A percentile compares a stretch with the other conserved stretches of the same genome.
Conservation (phyloP, 2,888 invertebrate species). For the Nomada fabriciana region DNA sequence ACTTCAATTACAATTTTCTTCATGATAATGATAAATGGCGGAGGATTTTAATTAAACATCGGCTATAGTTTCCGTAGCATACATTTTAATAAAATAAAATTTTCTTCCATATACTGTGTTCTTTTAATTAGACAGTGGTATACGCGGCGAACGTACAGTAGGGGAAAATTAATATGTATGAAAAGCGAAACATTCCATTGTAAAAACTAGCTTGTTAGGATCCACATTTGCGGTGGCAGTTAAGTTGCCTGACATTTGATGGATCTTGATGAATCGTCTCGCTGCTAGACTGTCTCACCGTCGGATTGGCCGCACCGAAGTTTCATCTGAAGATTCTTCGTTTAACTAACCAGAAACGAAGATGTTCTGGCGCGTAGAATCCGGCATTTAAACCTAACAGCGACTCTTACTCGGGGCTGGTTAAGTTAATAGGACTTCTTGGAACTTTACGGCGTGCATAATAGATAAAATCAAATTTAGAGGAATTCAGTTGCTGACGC, state of each 20-base stretch:
- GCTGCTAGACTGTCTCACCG: constrained; percentile 27
- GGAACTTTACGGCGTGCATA: constrained; percentile 35
- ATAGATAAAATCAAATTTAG: constrained; percentile 43
- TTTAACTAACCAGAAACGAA: constrained; percentile 2
- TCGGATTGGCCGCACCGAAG: not conserved
- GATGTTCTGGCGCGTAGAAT: constrained; percentile 23
- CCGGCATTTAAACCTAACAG: constrained; percentile 37
- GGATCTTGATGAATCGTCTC: constrained; percentile 54
- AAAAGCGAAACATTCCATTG: constrained; percentile 8
- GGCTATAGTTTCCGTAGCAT: too few species aligned
- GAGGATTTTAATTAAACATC: too few species aligned
- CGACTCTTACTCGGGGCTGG: constrained; percentile 19
- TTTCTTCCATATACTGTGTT: too few species aligned
- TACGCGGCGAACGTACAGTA: too few species aligned
- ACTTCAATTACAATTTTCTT: too few species aligned
- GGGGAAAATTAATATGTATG: constrained; percentile 11
- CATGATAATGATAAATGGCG: too few species aligned
- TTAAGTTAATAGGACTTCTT: constrained; percentile 40
- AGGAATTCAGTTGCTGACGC: constrained; percentile 16
- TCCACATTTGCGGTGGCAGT: constrained; percentile 30
- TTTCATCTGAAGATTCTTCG: constrained; percentile 23
- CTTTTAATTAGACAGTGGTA: too few species aligned
- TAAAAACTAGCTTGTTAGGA: constrained; percentile 27
- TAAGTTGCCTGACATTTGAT: constrained; percentile 45
- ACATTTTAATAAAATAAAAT: too few species aligned